Evolutionary conservation across 2,797 vertebrate species (phyloP).

Genomic region (Clangula hyemalis): DNA sequence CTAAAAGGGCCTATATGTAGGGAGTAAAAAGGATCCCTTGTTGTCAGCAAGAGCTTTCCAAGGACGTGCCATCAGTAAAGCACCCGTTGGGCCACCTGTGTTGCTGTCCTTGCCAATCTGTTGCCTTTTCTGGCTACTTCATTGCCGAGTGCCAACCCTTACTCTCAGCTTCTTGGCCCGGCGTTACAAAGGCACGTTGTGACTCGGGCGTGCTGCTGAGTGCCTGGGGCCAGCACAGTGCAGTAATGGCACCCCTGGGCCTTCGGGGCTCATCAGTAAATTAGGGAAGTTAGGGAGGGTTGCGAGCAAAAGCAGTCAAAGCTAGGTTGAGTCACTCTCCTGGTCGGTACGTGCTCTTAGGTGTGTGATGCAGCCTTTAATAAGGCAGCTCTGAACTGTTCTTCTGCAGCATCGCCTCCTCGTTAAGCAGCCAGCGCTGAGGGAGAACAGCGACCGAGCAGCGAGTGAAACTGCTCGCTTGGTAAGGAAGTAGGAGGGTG

Average conservation of each 20-base stretch:
- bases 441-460: not conserved
- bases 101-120: not conserved
- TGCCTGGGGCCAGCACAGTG: not conserved
- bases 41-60: not conserved
- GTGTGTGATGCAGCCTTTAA: not conserved
- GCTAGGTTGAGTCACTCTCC: not conserved
- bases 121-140: not conserved
- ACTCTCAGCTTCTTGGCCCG: not conserved
- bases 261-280: not conserved
- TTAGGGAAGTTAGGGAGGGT: not conserved
- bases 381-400: not conserved
- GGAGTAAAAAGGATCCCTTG: not conserved
- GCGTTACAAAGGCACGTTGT: not conserved
- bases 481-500: not conserved
- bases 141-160: not conserved
- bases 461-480: not conserved
- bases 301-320: not conserved
- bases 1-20: not conserved
- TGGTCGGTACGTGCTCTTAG: not conserved
- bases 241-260: not conserved
- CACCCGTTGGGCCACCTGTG: not conserved
- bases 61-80: not conserved
- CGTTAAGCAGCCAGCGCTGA: not conserved
- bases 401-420: not conserved
- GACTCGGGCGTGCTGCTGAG: fast-evolving